These are phyloP conservation scores for Eupeodes corollae DNA, from an alignment of 1,140 invertebrate species.

Conservation along the genomic window DNA sequence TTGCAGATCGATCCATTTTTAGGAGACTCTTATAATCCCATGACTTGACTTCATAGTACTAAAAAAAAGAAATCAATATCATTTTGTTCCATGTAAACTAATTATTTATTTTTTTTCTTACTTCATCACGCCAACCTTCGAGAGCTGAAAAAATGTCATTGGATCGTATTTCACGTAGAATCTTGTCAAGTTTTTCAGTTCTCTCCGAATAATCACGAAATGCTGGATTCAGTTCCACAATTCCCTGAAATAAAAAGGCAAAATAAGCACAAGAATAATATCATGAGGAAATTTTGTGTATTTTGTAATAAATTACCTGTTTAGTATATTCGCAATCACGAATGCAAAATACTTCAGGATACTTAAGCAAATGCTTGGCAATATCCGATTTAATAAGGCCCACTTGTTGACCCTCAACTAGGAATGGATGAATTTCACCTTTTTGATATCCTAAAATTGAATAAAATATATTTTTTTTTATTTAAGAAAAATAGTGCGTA, in stretches of 20 bases:
- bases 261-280: neutral
- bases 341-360: constrained; percentile 60
- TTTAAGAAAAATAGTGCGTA: constrained; percentile 4
- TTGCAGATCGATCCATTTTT: constrained; percentile 85
- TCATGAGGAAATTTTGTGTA: neutral
- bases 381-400: constrained; percentile 75
- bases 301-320: constrained; percentile 15
- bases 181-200: constrained; percentile 63
- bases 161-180: constrained; percentile 60
- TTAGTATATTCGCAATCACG: constrained; percentile 30
- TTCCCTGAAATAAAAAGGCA: constrained; percentile 14
- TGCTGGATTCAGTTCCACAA: constrained; percentile 69
- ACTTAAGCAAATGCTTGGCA: constrained; percentile 62
- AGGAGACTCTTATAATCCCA: constrained; percentile 55
- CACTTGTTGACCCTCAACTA: constrained; percentile 77
- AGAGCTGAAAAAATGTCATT: constrained; percentile 51
- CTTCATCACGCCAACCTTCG: constrained; percentile 85
- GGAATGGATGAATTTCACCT: constrained; percentile 70
- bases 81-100: neutral
- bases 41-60: constrained; percentile 75
- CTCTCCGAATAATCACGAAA: constrained; percentile 72
- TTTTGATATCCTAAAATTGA: constrained; percentile 50
- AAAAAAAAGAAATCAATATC: constrained; percentile 19
- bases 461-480: constrained; percentile 24
- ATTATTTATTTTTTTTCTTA: constrained; percentile 23